phyloP scores from a whole-genome alignment of 2,797 vertebrate species.

The Esox lucius region DNA sequence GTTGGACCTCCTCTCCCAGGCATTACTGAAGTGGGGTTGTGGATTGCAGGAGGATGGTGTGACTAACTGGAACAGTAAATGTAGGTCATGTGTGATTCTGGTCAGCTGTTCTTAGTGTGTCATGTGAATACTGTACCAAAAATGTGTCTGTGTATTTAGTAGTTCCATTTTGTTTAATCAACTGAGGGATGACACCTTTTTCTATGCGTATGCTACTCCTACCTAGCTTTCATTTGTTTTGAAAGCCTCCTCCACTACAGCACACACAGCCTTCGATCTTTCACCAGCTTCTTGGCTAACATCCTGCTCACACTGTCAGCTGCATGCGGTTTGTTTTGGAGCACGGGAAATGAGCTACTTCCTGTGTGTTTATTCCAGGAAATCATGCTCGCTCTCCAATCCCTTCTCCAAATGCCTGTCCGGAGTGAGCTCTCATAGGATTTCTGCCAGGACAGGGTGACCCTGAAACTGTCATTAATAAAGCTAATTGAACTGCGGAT shows the following conservation, averaged over 20 bases:
- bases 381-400: constrained; percentile 8
- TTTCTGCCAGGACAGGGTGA: neutral
- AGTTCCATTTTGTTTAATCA: too few relatives aligned
- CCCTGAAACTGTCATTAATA: neutral
- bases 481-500: neutral
- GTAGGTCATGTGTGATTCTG: constrained; percentile 26
- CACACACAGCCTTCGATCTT: constrained; percentile 20
- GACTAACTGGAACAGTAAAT: constrained; percentile 15
- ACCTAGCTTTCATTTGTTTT: neutral
- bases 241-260: neutral
- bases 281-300: constrained; percentile 27
- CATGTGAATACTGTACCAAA: constrained; percentile 10
- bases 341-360: constrained; percentile 28
- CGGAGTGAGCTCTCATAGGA: neutral
- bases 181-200: neutral
- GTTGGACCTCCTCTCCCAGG: neutral
- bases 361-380: constrained; percentile 29
- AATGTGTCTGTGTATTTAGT: neutral
- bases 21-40: neutral
- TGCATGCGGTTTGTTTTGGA: constrained; percentile 11
- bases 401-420: neutral
- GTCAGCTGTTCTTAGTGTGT: constrained; percentile 33
- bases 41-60: neutral
- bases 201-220: neutral
- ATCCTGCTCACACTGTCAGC: constrained; percentile 20